Evolutionary conservation across 2,888 invertebrate species (phyloP).

Genomic region (Heterodera filipjevi): DNA sequence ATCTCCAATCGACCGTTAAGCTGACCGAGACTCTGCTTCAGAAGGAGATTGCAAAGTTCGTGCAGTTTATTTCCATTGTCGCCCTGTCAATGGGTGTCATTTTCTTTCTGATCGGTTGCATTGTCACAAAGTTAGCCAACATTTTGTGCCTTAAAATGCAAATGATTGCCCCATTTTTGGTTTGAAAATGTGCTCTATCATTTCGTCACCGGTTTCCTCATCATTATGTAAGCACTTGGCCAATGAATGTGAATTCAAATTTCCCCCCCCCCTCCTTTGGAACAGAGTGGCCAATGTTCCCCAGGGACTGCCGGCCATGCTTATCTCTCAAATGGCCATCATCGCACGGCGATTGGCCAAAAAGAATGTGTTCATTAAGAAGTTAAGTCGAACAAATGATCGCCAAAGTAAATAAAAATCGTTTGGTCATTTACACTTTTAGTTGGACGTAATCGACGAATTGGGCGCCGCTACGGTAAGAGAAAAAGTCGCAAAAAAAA

Average conservation of each 20-base stretch:
- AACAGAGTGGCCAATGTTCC: conserved; percentile 56
- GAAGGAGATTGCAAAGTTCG: conserved; percentile 48
- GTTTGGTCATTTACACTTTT: neutral
- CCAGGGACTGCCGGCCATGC: conserved; percentile 63
- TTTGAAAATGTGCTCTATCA: conserved; percentile 61
- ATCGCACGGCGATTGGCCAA: conserved; percentile 94
- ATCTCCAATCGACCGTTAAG: conserved; percentile 42
- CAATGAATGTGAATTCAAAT: conserved; percentile 34
- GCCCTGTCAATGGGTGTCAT: conserved; percentile 59
- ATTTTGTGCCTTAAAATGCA: neutral
- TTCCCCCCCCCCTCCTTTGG: conserved; percentile 47
- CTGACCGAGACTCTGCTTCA: conserved; percentile 44
- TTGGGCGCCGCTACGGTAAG: conserved; percentile 84
- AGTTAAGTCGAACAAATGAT: neutral
- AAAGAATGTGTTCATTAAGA: conserved; percentile 94
- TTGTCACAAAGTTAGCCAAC: conserved; percentile 50
- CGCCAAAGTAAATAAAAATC: conserved; percentile 34
- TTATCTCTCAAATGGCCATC: conserved; percentile 62
- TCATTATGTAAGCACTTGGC: conserved; percentile 55
- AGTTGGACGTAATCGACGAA: conserved; percentile 61
- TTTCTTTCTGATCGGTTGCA: conserved; percentile 60
- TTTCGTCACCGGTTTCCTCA: conserved; percentile 63
- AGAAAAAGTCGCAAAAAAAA: neutral
- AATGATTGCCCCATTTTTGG: conserved; percentile 28
- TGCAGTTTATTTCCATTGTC: conserved; percentile 45